Evolutionary conservation across 2,888 invertebrate genomes (phyloP).

Genomic region (Muscina levida): DNA sequence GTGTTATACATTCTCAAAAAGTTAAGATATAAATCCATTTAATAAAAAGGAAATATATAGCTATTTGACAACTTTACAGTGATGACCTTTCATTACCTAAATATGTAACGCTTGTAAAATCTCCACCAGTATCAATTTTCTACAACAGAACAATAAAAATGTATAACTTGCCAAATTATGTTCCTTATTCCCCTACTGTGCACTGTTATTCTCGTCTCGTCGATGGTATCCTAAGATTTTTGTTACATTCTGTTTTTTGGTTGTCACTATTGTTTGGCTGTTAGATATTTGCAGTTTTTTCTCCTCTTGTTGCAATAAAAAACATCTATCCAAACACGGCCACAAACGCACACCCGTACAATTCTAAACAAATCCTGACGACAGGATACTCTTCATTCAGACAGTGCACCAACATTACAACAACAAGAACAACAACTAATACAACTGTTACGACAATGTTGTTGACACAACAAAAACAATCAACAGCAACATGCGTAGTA

Average conservation of each 20-base stretch:
- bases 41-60: too few species aligned
- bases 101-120: too few species aligned
- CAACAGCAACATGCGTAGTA: slow-evolving; percentile 48
- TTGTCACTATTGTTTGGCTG: slow-evolving; percentile 20
- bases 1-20: too few species aligned
- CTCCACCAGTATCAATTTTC: too few species aligned
- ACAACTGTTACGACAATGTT: too few species aligned
- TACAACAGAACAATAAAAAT: too few species aligned
- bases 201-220: slow-evolving; percentile 8
- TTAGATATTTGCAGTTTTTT: neutral
- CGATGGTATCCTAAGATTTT: slow-evolving; percentile 1
- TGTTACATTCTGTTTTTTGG: neutral
- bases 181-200: neutral
- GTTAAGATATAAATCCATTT: too few species aligned
- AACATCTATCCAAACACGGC: neutral
- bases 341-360: neutral
- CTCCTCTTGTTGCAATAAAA: neutral
- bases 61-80: too few species aligned
- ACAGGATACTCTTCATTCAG: neutral
- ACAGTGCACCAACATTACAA: neutral
- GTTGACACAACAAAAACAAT: slow-evolving; percentile 38
- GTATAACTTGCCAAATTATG: too few species aligned
- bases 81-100: too few species aligned
- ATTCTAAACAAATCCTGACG: neutral
- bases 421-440: slow-evolving; percentile 5